Percentiles rank a stretch among this genome's conserved stretches.
Evolutionary conservation across 2,888 invertebrate genomes (phyloP).

Genomic region (Timema podura): DNA sequence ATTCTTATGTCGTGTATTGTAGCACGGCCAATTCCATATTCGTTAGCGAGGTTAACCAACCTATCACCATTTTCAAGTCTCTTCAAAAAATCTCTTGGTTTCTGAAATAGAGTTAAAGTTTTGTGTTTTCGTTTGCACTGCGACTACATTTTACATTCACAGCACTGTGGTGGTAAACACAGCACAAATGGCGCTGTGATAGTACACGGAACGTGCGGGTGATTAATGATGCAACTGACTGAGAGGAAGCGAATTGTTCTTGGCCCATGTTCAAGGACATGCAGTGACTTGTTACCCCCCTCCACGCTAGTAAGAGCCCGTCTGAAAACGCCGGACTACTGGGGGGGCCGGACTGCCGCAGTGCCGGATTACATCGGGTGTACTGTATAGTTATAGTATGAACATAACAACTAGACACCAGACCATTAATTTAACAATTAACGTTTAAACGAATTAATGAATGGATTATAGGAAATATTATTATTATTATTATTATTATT

Average conservation of each 20-base stretch:
- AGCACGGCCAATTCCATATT: not conserved
- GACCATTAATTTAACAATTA: too few species aligned
- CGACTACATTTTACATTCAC: not conserved
- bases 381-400: too few species aligned
- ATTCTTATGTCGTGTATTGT: slow-evolving; percentile 5
- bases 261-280: not conserved
- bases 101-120: too few species aligned
- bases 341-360: too few species aligned
- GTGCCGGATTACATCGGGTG: too few species aligned
- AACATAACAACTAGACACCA: too few species aligned
- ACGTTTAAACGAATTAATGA: too few species aligned
- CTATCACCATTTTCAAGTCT: too few species aligned
- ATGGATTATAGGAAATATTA: too few species aligned
- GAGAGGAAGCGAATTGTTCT: not conserved
- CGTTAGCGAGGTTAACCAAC: not conserved
- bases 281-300: not conserved
- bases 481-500: too few species aligned
- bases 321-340: not conserved
- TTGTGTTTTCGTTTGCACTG: not conserved
- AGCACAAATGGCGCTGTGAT: not conserved
- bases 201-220: not conserved
- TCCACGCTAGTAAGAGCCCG: too few species aligned
- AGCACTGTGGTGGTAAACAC: not conserved
- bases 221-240: not conserved
- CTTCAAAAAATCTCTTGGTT: too few species aligned